Percentiles rank a stretch among this genome's conserved stretches.
phyloP scores from a whole-genome alignment of 2,888 invertebrate species.

The Stenodema calcarata region DNA sequence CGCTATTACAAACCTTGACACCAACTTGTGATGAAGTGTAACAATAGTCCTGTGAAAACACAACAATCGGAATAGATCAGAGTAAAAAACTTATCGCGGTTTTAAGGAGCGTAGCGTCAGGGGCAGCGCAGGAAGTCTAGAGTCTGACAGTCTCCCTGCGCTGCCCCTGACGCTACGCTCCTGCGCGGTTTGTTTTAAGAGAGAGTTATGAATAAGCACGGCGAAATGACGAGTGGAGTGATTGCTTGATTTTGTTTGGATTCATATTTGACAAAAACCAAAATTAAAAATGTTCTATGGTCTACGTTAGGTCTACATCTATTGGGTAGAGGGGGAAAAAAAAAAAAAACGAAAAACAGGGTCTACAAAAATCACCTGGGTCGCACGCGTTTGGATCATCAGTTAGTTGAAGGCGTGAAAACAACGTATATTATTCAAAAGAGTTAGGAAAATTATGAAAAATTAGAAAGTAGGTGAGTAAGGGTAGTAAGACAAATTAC shows the following conservation, averaged over 20 bases:
- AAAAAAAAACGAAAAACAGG: not conserved
- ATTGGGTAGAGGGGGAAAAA: not conserved
- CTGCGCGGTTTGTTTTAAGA: too few relatives aligned
- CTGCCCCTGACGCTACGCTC: too few relatives aligned
- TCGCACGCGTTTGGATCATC: constrained; percentile 30
- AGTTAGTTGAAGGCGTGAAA: constrained; percentile 12
- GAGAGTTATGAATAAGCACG: too few relatives aligned
- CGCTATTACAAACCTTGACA: constrained; percentile 36
- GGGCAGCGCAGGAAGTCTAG: too few relatives aligned
- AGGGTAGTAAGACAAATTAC: not conserved
- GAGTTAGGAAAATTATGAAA: not conserved
- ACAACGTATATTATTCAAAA: constrained; percentile 1
- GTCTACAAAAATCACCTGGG: constrained; percentile 31
- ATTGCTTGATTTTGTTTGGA: too few relatives aligned
- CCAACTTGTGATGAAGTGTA: constrained; percentile 43
- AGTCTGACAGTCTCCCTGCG: too few relatives aligned
- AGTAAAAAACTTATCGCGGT: not conserved
- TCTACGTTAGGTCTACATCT: not conserved
- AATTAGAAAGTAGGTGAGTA: not conserved
- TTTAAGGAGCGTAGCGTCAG: too few relatives aligned
- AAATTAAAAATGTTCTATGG: not conserved
- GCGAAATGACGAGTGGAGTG: too few relatives aligned
- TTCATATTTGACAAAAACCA: too few relatives aligned
- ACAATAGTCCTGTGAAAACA: constrained; percentile 30
- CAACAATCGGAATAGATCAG: not conserved